These are phyloP conservation scores for Adelges cooleyi DNA, from an alignment of 1,140 invertebrate genomes.

Conservation along the genomic window DNA sequence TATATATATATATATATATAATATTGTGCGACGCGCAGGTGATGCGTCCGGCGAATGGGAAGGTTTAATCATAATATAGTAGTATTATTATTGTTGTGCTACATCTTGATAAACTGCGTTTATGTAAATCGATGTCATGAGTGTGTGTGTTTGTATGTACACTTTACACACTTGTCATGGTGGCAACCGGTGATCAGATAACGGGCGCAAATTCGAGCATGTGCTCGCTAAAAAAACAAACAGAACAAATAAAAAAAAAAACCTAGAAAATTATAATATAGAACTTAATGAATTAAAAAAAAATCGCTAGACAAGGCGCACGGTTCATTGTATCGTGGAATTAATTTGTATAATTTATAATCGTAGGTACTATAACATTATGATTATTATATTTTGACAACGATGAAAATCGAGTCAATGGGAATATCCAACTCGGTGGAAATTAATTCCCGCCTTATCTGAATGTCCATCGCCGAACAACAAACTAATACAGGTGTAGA, in stretches of 20 bases:
- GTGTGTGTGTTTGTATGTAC: neutral
- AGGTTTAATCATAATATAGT: neutral
- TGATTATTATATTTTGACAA: no score
- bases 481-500: no score
- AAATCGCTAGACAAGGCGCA: neutral
- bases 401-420: no score
- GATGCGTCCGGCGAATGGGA: neutral
- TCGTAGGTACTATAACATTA: no score
- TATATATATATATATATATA: no score
- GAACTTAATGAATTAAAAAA: neutral
- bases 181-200: constrained; percentile 16
- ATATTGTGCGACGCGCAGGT: neutral
- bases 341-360: no score
- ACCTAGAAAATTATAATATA: neutral
- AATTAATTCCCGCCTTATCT: no score
- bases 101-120: neutral
- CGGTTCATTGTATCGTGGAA: neutral
- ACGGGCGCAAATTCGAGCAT: constrained; percentile 1
- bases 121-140: constrained; percentile 16
- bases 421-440: no score
- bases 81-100: neutral
- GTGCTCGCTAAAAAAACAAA: constrained; percentile 3
- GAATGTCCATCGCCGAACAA: no score
- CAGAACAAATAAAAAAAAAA: constrained; percentile 2
- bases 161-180: neutral